These are phyloP conservation scores for Stigmatopora nigra DNA, from an alignment of 2,113 vertebrate genomes.

Conservation along the genomic window DNA sequence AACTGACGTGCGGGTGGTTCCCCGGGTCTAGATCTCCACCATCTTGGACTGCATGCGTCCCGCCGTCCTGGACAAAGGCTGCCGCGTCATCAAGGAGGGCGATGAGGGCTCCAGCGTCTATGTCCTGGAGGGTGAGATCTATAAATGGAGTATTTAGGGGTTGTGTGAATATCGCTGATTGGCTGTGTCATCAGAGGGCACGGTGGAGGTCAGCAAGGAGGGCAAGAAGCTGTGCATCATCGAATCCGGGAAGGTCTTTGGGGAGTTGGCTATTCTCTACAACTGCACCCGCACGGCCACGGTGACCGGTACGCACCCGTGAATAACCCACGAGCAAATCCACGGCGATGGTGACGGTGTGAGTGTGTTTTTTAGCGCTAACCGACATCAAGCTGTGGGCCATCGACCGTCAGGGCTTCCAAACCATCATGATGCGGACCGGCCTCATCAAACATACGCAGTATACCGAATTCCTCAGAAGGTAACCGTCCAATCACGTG, in stretches of 20 bases:
- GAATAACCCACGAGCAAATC: slow-evolving; percentile 1
- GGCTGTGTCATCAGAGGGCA: slow-evolving; percentile 54
- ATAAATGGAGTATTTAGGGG: too few species aligned
- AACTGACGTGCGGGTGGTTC: not conserved
- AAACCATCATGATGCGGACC: slow-evolving; percentile 72
- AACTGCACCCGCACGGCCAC: slow-evolving; percentile 72
- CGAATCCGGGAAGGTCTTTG: slow-evolving; percentile 63
- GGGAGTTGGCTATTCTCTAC: slow-evolving; percentile 70
- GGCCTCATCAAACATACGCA: slow-evolving; percentile 69
- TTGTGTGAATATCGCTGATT: too few species aligned
- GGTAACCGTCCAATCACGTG: slow-evolving; percentile 30
- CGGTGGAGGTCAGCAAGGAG: slow-evolving; percentile 65
- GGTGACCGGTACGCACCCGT: slow-evolving; percentile 57
- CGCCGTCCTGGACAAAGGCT: slow-evolving; percentile 52
- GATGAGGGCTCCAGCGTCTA: slow-evolving; percentile 69
- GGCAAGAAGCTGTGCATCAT: slow-evolving; percentile 62
- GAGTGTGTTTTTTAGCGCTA: slow-evolving; percentile 45
- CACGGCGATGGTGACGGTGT: not conserved
- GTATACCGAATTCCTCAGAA: slow-evolving; percentile 67
- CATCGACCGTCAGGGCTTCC: slow-evolving; percentile 69
- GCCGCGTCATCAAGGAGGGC: slow-evolving; percentile 70
- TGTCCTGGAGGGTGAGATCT: slow-evolving; percentile 63
- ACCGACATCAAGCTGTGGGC: slow-evolving; percentile 70
- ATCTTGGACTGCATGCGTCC: slow-evolving; percentile 72
- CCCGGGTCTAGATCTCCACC: slow-evolving; percentile 54